A percentile compares a stretch with the other conserved stretches of the same genome.
Conservation (phyloP, 2,888 invertebrate species). For the Drosophila glabriapex region DNA sequence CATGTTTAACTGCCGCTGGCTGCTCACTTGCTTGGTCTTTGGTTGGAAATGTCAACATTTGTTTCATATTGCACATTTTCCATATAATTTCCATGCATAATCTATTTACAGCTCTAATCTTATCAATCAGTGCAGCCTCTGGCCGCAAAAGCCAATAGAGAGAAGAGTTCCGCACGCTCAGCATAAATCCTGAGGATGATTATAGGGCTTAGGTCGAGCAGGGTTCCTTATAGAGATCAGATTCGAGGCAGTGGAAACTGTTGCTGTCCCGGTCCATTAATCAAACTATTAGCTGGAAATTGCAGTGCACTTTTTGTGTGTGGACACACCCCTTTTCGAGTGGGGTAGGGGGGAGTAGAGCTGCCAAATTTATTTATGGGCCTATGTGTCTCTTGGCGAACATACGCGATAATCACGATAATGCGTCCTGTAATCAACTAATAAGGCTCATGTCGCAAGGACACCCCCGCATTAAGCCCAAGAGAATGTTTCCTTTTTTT, state of each 20-base stretch:
- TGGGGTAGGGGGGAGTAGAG: neutral
- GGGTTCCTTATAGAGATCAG: slow-evolving; percentile 16
- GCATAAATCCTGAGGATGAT: slow-evolving; percentile 47
- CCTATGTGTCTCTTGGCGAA: slow-evolving; percentile 29
- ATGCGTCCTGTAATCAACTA: slow-evolving; percentile 86
- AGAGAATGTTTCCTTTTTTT: slow-evolving; percentile 21
- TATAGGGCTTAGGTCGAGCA: slow-evolving; percentile 50
- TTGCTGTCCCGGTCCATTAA: slow-evolving; percentile 82
- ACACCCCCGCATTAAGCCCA: slow-evolving; percentile 53
- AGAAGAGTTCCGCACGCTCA: slow-evolving; percentile 15
- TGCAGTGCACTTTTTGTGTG: slow-evolving; percentile 51
- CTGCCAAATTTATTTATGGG: slow-evolving; percentile 66
- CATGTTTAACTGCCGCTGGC: neutral
- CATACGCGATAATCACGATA: slow-evolving; percentile 86
- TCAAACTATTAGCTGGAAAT: slow-evolving; percentile 85
- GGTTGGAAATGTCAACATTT: slow-evolving; percentile 69
- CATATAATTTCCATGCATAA: slow-evolving; percentile 74
- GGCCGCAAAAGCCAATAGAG: slow-evolving; percentile 9
- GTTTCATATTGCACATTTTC: slow-evolving; percentile 67
- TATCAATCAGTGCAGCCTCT: slow-evolving; percentile 63
- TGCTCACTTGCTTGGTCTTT: neutral
- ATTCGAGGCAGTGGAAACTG: slow-evolving; percentile 27
- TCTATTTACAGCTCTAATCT: slow-evolving; percentile 75
- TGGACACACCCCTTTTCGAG: slow-evolving; percentile 70
- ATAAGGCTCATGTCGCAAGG: slow-evolving; percentile 83